Base-by-base conservation (phyloP, 2,888 invertebrate species). In the Eupelmus urozonus region DNA sequence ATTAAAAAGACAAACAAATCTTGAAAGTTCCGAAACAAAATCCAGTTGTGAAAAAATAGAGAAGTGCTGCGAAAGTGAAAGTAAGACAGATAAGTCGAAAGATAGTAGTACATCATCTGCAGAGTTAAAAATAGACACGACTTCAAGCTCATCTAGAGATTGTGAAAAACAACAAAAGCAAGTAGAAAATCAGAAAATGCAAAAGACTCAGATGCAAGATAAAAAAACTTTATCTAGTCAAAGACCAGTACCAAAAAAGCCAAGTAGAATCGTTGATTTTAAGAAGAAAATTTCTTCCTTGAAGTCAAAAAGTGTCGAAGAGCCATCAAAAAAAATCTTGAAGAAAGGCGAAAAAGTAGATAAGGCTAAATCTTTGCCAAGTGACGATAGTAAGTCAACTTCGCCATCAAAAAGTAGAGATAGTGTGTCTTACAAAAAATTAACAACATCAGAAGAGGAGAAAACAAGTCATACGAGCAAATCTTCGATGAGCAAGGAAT, bases 11-110 rank as follows among this genome's bases (percentile, higher is more conserved):
- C 79, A 79, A 51, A 57, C 59, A 9, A 23, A 69, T 18, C 13
- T 78, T 18, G 69, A 70, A 4, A 67, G 62, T 60, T 73, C 73
- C 2, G 67, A 75, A 16, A 42, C 60, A n/a, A 80, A 65, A 13
- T 74, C 76, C 1, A 72, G 75, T 11, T 60, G 60, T 13, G 75
- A 81, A 0, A 76, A 75, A 29, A 23, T 53, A 13, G 63, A 65
- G 7, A 79, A 67, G n/a, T 76, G 66, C 0, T 76, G 76, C 5
- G 71, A 71, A 9, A 74, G 69, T 34, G 60, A 69, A 25, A 63
- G 53, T 13, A 71, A 77, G 40, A 73, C 40, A 0, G 51, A 79
- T 1, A 67, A 76, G 11, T 57, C 20, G 11, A 78, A 78, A 42
- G 71, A 74, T 9, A 62, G n/a, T n/a, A 9, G 49, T 9, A 45